A percentile compares a stretch with the other conserved stretches of the same genome.
Conservation (phyloP, 2,113 vertebrate genomes). For the Peromyscus maniculatus region DNA sequence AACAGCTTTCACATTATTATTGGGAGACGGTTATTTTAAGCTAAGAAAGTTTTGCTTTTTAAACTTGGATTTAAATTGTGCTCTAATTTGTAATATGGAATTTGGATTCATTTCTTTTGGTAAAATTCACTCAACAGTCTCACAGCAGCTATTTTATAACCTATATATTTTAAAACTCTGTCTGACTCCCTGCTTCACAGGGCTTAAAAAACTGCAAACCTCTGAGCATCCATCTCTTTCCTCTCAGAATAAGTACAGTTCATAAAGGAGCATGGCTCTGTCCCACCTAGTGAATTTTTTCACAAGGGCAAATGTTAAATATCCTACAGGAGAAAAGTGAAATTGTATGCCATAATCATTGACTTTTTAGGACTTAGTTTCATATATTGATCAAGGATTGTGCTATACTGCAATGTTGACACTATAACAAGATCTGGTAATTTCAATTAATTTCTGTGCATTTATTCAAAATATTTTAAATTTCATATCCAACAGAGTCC, state of each 20-base stretch:
- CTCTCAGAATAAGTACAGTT: neutral
- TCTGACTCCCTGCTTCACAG: neutral
- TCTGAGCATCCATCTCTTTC: neutral
- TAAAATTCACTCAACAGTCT: conserved; percentile 48
- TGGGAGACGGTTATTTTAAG: conserved; percentile 41
- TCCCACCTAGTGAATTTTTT: neutral
- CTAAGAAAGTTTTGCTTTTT: neutral
- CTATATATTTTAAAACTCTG: neutral
- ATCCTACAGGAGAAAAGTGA: neutral
- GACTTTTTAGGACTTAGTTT: neutral
- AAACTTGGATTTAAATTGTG: neutral
- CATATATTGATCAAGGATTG: neutral
- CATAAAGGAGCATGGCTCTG: neutral
- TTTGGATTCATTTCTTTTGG: neutral
- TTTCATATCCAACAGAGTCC: conserved; percentile 5
- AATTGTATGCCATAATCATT: neutral
- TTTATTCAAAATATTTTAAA: conserved; percentile 44
- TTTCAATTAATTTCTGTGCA: neutral
- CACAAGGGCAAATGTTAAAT: conserved; percentile 10
- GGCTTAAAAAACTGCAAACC: neutral
- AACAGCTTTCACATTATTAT: conserved; percentile 35
- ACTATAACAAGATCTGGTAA: neutral
- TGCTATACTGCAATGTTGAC: neutral
- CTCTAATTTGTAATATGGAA: neutral
- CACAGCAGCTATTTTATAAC: neutral